phyloP scores from a whole-genome alignment of 2,888 invertebrate genomes.

The Leptarthrus brevirostris region DNA sequence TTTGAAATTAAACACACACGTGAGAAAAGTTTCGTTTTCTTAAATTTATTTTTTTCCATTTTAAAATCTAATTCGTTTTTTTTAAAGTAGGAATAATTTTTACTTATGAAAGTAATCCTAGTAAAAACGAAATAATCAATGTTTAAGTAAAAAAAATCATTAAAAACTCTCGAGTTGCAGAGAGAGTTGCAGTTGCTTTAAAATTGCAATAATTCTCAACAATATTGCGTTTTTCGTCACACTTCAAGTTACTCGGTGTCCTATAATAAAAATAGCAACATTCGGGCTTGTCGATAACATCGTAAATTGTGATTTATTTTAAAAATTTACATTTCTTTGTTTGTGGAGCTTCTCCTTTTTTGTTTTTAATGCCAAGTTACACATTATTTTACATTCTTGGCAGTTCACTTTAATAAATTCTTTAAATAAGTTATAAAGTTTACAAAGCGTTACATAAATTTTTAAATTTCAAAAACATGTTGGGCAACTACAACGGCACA shows the following conservation, averaged over 20 bases:
- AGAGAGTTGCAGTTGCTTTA: neutral
- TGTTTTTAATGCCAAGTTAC: too few species aligned
- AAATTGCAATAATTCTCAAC: neutral
- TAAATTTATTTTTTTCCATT: conserved; percentile 27
- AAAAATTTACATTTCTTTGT: too few species aligned
- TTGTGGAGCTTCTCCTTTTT: too few species aligned
- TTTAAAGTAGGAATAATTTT: conserved; percentile 16
- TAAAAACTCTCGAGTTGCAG: neutral
- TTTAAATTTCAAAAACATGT: too few species aligned
- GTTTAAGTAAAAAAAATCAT: conserved; percentile 3
- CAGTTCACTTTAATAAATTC: too few species aligned
- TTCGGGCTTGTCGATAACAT: too few species aligned
- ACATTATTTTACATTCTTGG: too few species aligned
- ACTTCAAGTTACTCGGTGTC: neutral
- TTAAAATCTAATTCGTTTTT: conserved; percentile 39
- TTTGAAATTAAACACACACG: conserved; percentile 49
- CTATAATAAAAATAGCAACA: too few species aligned
- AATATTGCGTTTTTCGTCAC: neutral
- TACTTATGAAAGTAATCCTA: conserved; percentile 12
- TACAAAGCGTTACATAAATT: too few species aligned
- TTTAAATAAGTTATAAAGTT: too few species aligned
- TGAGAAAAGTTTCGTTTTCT: conserved; percentile 47
- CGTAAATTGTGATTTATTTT: too few species aligned
- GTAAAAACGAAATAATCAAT: conserved; percentile 5
- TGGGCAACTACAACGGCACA: too few species aligned